Base-by-base conservation (phyloP, 1,140 invertebrate species). In the Teleogryllus occipitalis region DNA sequence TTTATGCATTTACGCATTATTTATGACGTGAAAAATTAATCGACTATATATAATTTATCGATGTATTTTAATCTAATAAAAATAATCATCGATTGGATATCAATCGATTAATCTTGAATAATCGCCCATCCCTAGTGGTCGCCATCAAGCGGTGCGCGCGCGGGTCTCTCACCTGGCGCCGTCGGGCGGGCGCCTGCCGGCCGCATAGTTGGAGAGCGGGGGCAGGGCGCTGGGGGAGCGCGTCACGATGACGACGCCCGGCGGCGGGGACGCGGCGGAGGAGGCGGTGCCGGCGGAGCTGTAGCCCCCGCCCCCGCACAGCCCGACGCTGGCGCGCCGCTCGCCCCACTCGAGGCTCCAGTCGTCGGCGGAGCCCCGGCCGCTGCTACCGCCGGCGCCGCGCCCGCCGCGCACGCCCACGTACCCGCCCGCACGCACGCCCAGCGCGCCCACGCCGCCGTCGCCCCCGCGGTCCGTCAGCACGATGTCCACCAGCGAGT, bases 401-500 rank as follows among this genome's bases (percentile, higher is more conserved):
- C 75, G 74, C 76, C 76, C 18, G 83, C 88, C 87, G 27, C 27
- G 72, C 74, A 7, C 18, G 39, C 12, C 75, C 27, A 5, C 5
- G 27, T 5, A 39, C 8, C 89, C 88, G 15, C 92, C 87, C 2
- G 93, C 89, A 21, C 93, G 92, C 82, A 93, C 90, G 0, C 93
- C 89, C 87, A 93, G 90, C 2, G 91, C 89, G 80, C 93, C 92
- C 0, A 93, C 84, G 12, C 92, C 91, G 82, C 94, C 93, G 82
- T 93, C 79, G 10, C 75, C 27, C n/a, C 75, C 78, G 76, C 76
- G 27, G 83, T 88, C 87, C 8, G 89, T 88, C 18, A 92, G 86
- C 2, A 93, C 89, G 22, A 93, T 92, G 82, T 93, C 90, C 0
- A 93, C 89, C 87, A 93, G 90, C 2, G 91, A 89, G 80, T 94